Evolutionary conservation across 2,113 vertebrate genomes (phyloP).

Genomic region (Vulpes vulpes): DNA sequence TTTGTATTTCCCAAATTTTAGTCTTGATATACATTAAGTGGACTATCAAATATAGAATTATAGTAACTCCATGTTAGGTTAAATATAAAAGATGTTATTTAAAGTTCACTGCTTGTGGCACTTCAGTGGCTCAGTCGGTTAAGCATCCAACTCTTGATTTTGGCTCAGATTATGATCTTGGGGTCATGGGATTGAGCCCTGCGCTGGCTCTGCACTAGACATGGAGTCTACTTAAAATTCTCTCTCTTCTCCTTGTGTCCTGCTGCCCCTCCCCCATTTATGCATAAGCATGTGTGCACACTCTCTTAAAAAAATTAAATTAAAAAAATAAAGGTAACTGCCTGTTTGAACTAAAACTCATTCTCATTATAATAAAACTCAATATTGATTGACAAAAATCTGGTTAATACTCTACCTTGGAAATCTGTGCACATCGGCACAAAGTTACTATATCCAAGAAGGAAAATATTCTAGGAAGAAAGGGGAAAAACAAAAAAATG

Average conservation of each 20-base stretch:
- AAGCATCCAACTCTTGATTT: neutral
- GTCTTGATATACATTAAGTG: neutral
- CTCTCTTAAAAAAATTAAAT: neutral
- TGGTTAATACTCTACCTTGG: constrained; percentile 91
- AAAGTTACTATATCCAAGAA: constrained; percentile 98
- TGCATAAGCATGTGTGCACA: neutral
- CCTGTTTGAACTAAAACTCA: constrained; percentile 50
- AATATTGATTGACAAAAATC: neutral
- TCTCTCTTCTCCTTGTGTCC: neutral
- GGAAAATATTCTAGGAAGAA: constrained; percentile 95
- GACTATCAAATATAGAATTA: constrained; percentile 27
- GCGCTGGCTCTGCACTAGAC: neutral
- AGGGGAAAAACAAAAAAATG: constrained; percentile 68
- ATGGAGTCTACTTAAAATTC: neutral
- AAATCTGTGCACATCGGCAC: constrained; percentile 97
- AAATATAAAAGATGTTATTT: neutral
- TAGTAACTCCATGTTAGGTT: neutral
- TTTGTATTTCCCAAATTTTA: neutral
- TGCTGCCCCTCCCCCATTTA: neutral
- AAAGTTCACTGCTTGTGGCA: neutral
- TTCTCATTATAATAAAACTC: constrained; percentile 17
- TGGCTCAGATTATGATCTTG: neutral
- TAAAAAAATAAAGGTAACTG: neutral
- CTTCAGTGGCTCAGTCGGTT: neutral
- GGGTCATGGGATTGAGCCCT: neutral